Evolutionary conservation across 2,888 invertebrate genomes (phyloP), one percentile per base, ranked within the genome.

Genomic region (Caenorhabditis doughertyi): DNA sequence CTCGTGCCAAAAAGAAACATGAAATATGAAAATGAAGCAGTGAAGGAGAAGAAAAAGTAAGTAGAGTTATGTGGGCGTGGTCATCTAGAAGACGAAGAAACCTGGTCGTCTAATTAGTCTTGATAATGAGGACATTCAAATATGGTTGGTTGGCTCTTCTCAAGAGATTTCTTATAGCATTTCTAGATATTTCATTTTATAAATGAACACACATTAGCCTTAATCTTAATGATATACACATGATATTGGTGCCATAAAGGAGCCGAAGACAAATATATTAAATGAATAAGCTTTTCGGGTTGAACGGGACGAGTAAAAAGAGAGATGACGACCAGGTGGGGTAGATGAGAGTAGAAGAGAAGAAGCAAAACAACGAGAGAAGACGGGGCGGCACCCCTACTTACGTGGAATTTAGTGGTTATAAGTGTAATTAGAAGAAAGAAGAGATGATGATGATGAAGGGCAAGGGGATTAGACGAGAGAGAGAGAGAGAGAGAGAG

Each of bases 81-180:
- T 55, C n/a, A n/a, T 16, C n/a, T n/a, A 21, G 32, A 25, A n/a
- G 68, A 21, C 4, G 21, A 29, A 21, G 58, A 8, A 44, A 32
- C 62, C 27, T 44, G 3, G 27, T 49, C 21, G 16, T 8, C 74
- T 76, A 76, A 76, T 76, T 76, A 76, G 74, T 16, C 42, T 65
- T 76, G 74, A 76, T 76, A 76, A 76, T 76, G 74, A 76, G 74
- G 74, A 49, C 74, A 76, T 42, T 53, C 44, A n/a, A n/a, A n/a
- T 68, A 32, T 23, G 62, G 35, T 58, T 60, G 47, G 4, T 32
- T 49, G 70, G 58, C 58, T 44, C 58, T 21, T 32, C 32, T 39
- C 39, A 16, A 42, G 18, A 60, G 60, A 42, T 39, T 35, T 42
- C 42, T 42, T 4, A n/a, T 13, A 3, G 2, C 32, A 32, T 55